Conservation (phyloP, 2,888 invertebrate species). For the Tachina lurida region DNA sequence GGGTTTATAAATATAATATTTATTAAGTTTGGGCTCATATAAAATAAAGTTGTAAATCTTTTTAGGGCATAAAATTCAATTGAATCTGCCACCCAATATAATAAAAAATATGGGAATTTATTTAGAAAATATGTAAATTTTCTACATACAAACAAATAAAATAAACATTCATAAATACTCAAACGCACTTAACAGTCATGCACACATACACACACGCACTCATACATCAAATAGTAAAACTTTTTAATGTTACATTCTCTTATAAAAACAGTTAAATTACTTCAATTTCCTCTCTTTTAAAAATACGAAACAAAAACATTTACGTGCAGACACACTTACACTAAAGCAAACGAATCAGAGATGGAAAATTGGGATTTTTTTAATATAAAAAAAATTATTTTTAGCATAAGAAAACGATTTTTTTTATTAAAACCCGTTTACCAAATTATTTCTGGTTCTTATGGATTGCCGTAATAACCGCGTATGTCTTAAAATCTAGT, state of each 20-base stretch:
- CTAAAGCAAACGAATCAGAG: not conserved
- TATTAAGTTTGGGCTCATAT: conserved; percentile 55
- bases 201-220: not conserved
- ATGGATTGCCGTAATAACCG: too few relatives aligned
- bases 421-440: too few relatives aligned
- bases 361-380: too few relatives aligned
- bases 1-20: conserved; percentile 33
- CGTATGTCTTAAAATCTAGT: too few relatives aligned
- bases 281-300: not conserved
- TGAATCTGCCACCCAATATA: conserved; percentile 59
- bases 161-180: not conserved
- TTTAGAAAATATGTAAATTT: conserved; percentile 63
- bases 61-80: conserved; percentile 67
- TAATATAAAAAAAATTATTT: too few relatives aligned
- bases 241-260: not conserved
- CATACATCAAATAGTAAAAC: too few relatives aligned
- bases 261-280: not conserved
- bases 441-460: too few relatives aligned
- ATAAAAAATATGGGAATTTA: conserved; percentile 65
- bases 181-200: not conserved
- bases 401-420: too few relatives aligned
- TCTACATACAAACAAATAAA: not conserved
- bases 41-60: conserved; percentile 63
- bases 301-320: conserved; percentile 3
- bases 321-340: not conserved